These are phyloP conservation scores for Laterallus jamaicensis DNA, from an alignment of 2,113 vertebrate genomes.

Conservation along the genomic window DNA sequence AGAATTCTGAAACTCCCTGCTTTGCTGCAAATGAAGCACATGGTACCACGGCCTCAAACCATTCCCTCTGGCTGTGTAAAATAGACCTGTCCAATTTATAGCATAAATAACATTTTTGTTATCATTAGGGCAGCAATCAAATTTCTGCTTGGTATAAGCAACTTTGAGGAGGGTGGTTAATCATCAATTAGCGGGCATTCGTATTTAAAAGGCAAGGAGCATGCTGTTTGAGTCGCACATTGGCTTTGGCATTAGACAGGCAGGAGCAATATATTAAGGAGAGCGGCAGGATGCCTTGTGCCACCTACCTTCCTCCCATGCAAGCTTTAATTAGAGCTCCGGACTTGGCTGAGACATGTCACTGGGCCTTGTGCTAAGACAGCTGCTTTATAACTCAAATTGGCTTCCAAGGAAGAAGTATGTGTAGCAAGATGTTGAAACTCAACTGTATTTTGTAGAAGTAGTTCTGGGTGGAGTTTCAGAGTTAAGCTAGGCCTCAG, in stretches of 20 bases:
- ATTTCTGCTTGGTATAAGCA: background rate
- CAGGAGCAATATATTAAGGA: background rate
- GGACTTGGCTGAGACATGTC: background rate
- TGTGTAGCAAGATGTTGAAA: background rate
- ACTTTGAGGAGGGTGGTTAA: background rate
- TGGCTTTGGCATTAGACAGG: background rate
- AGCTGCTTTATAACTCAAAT: constrained; percentile 35
- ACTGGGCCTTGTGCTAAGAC: background rate
- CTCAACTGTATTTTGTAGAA: background rate
- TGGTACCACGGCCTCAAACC: background rate
- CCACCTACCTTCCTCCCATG: constrained; percentile 45
- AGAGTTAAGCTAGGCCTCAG: background rate
- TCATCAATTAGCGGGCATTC: background rate
- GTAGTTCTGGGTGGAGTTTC: background rate
- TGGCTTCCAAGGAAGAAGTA: constrained; percentile 6
- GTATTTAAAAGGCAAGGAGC: background rate
- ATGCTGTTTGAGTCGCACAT: background rate
- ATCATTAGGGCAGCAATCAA: background rate
- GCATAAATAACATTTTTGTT: background rate
- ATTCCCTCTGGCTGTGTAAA: background rate
- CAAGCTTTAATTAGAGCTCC: constrained; percentile 59
- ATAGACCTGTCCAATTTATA: background rate
- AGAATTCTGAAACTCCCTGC: fast-evolving
- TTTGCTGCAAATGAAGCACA: fast-evolving
- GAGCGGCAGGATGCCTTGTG: constrained; percentile 38